Conservation (phyloP, 2,888 invertebrate genomes). For the Lacanobia wlatinum region DNA sequence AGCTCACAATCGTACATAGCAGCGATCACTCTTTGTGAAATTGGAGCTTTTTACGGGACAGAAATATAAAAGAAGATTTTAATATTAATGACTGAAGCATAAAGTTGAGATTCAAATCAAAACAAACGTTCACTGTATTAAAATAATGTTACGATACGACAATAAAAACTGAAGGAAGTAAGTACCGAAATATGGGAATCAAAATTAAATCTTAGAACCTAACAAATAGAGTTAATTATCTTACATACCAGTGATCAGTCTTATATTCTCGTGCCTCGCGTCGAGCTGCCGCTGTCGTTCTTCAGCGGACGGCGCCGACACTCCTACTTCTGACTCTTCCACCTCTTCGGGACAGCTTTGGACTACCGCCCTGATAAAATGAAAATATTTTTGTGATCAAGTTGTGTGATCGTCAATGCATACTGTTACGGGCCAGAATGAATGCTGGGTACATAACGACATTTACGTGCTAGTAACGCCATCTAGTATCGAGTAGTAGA, state of each 20-base stretch:
- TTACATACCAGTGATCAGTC: conserved; percentile 94
- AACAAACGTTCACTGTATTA: not conserved
- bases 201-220: not conserved
- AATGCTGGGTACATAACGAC: too few relatives aligned
- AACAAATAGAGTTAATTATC: not conserved
- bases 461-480: too few relatives aligned
- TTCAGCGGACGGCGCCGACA: conserved; percentile 92
- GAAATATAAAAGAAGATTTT: conserved; percentile 4
- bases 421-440: too few relatives aligned
- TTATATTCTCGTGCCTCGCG: conserved; percentile 94
- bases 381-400: not conserved
- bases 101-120: not conserved
- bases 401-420: too few relatives aligned
- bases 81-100: too few relatives aligned
- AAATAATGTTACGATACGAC: not conserved
- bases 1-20: too few relatives aligned
- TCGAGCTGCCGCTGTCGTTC: conserved; percentile 94
- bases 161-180: not conserved
- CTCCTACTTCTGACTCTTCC: conserved; percentile 92
- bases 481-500: too few relatives aligned
- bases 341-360: conserved; percentile 95
- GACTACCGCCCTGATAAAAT: conserved; percentile 92
- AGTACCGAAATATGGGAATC: not conserved
- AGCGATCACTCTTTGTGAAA: not conserved
- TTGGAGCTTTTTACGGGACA: not conserved